These are phyloP conservation scores for Excalfactoria chinensis DNA, from an alignment of 2,113 vertebrate genomes.

Conservation along the genomic window DNA sequence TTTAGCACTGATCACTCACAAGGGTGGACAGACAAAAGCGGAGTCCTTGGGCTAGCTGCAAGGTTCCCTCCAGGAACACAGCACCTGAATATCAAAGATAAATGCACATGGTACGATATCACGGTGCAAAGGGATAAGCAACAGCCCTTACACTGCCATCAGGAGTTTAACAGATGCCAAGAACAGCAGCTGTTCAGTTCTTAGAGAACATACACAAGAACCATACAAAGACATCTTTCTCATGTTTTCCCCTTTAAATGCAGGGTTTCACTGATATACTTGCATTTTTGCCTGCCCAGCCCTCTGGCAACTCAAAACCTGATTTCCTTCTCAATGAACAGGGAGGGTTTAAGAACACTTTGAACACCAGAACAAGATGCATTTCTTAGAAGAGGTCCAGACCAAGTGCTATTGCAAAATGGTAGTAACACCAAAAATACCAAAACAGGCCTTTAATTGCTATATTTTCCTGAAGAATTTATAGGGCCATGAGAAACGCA, in stretches of 20 bases:
- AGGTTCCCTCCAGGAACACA: not conserved
- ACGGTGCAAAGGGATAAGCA: not conserved
- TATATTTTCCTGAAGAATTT: not conserved
- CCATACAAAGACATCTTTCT: not conserved
- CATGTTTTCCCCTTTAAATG: not conserved
- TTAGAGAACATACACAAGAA: not conserved
- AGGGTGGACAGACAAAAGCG: not conserved
- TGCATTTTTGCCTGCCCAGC: not conserved
- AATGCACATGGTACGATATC: not conserved
- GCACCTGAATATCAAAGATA: not conserved
- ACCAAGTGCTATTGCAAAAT: not conserved
- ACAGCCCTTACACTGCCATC: not conserved
- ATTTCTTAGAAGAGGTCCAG: not conserved
- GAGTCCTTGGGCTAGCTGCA: not conserved
- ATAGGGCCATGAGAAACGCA: not conserved
- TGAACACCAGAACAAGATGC: not conserved
- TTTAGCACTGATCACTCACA: not conserved
- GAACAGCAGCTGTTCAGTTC: not conserved
- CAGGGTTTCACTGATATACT: not conserved
- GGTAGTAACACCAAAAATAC: not conserved
- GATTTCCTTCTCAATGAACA: not conserved
- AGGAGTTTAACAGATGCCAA: not conserved
- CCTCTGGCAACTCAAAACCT: not conserved
- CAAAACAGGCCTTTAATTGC: not conserved
- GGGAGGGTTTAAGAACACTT: not conserved